Percentiles rank a stretch among this genome's conserved stretches.
phyloP scores from a whole-genome alignment of 2,888 invertebrate genomes.

The Keiferia lycopersicella region DNA sequence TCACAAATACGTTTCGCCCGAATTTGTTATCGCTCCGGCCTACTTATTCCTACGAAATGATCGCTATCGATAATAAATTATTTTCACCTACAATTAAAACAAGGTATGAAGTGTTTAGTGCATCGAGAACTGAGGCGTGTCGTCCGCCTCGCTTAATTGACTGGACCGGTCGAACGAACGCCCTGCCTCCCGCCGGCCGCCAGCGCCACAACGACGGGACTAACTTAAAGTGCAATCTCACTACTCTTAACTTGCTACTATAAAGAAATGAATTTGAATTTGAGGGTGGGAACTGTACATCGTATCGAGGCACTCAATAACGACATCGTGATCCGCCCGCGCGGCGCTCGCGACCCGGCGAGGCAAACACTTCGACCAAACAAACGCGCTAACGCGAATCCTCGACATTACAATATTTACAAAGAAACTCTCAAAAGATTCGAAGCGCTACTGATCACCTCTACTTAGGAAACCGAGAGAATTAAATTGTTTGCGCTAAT shows the following conservation, averaged over 20 bases:
- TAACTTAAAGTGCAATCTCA: conserved; percentile 24
- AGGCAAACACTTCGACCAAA: conserved; percentile 50
- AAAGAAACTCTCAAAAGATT: conserved; percentile 68
- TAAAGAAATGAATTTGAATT: conserved; percentile 16
- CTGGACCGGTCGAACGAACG: conserved; percentile 61
- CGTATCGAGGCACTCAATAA: conserved; percentile 23
- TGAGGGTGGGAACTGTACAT: conserved; percentile 24
- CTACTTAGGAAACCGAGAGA: conserved; percentile 77
- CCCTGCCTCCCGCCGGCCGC: conserved; percentile 28
- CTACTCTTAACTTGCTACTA: conserved; percentile 24
- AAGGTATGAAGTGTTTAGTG: conserved; percentile 38
- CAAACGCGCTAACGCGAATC: conserved; percentile 70
- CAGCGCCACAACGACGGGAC: background rate
- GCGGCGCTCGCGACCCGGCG: background rate
- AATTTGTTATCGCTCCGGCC: conserved; percentile 78
- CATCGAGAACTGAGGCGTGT: conserved; percentile 57
- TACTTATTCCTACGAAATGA: conserved; percentile 79
- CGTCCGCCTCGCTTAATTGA: conserved; percentile 66
- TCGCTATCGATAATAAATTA: conserved; percentile 80
- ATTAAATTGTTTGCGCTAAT: conserved; percentile 69
- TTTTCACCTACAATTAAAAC: conserved; percentile 72
- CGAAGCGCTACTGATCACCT: conserved; percentile 78
- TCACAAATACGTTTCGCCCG: conserved; percentile 76
- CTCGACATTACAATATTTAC: conserved; percentile 76
- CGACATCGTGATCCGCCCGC: conserved; percentile 15